A percentile compares a stretch with the other conserved stretches of the same genome.
These are phyloP conservation scores for Flexamia atlantica DNA, from an alignment of 2,888 invertebrate genomes.

Conservation along the genomic window DNA sequence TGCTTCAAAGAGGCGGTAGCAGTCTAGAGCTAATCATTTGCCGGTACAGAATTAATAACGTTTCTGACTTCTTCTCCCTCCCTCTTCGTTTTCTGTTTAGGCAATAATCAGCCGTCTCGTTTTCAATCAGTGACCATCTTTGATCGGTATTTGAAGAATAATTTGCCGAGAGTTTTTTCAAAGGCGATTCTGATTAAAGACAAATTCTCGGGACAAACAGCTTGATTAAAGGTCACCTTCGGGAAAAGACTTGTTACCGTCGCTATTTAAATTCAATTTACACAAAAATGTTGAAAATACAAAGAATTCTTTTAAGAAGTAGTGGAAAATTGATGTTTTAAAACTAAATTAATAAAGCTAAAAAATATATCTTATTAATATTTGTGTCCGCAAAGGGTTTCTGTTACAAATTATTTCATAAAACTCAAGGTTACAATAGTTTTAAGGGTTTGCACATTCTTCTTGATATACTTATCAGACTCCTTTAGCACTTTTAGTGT, in stretches of 20 bases:
- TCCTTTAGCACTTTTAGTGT: too few relatives aligned
- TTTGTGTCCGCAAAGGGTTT: too few relatives aligned
- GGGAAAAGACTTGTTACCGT: conserved; percentile 8
- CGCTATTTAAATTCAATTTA: neutral
- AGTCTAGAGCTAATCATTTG: conserved; percentile 42
- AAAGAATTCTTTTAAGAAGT: too few relatives aligned
- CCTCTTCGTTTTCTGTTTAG: conserved; percentile 44
- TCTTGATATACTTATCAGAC: too few relatives aligned
- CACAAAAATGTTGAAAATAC: neutral
- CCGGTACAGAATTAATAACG: conserved; percentile 44
- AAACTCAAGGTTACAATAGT: too few relatives aligned
- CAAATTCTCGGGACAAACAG: conserved; percentile 45
- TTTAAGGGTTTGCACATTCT: too few relatives aligned
- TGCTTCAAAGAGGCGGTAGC: neutral
- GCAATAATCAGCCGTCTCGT: conserved; percentile 48
- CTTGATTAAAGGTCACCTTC: conserved; percentile 43
- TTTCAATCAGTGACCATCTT: conserved; percentile 57
- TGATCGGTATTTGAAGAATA: conserved; percentile 46
- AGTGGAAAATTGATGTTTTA: too few relatives aligned
- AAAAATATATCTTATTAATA: too few relatives aligned
- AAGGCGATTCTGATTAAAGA: conserved; percentile 56
- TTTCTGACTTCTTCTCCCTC: conserved; percentile 10
- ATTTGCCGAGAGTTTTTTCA: conserved; percentile 31
- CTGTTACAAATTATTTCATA: too few relatives aligned
- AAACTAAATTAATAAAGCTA: too few relatives aligned